A percentile compares a stretch with the other conserved stretches of the same genome.
Evolutionary conservation across 2,888 invertebrate genomes (phyloP).

Genomic region (Elgonia sp.): DNA sequence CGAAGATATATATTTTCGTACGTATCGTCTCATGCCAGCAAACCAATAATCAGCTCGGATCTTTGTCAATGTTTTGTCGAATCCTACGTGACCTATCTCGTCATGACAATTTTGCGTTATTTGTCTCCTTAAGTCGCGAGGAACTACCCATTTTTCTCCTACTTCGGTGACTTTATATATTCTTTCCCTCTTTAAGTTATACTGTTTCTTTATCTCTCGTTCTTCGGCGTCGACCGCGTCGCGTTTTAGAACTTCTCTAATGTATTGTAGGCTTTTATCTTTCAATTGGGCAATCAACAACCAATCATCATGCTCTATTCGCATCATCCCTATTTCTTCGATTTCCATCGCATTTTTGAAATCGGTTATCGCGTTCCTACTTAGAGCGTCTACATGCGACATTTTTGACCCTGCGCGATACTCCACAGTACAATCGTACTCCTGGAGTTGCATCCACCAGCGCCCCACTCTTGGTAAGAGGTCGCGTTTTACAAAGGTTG

Average conservation of each 20-base stretch:
- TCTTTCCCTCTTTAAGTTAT: neutral
- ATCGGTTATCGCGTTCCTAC: no score
- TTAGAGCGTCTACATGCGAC: neutral
- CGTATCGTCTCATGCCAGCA: neutral
- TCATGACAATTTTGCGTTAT: neutral
- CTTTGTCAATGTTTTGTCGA: neutral
- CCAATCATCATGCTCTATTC: neutral
- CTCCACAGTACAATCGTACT: conserved; percentile 1
- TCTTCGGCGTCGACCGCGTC: neutral
- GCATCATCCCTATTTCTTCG: neutral
- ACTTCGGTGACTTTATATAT: neutral
- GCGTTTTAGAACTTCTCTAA: conserved; percentile 8
- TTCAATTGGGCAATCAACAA: conserved; percentile 8
- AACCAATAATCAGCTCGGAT: conserved; percentile 1
- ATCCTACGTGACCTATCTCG: conserved; percentile 1
- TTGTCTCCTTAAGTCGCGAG: neutral
- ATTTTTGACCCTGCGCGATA: neutral
- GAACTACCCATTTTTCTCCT: neutral
- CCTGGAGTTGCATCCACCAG: conserved; percentile 13
- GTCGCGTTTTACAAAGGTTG: conserved; percentile 5
- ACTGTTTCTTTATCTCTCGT: neutral
- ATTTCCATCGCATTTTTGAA: neutral
- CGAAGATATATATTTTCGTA: conserved; percentile 49
- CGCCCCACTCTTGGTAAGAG: neutral
- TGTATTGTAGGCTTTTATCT: neutral